These are phyloP conservation scores for Hedya salicella DNA, from an alignment of 2,888 invertebrate genomes.

Conservation along the genomic window DNA sequence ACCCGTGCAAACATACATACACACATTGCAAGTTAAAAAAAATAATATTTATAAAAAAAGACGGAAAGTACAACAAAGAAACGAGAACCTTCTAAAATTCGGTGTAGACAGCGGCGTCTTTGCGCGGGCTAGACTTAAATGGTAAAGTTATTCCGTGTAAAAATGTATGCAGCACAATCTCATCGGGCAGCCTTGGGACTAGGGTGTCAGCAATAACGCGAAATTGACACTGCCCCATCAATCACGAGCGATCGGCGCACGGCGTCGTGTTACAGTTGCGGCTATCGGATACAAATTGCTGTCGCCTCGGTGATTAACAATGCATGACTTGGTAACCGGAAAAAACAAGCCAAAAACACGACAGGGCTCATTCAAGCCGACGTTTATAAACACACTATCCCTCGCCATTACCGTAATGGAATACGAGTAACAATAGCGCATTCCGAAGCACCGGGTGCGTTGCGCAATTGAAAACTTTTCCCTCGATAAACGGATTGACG, in stretches of 20 bases:
- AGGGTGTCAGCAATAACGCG: slow-evolving; percentile 70
- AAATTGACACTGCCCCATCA: slow-evolving; percentile 76
- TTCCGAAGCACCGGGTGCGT: slow-evolving; percentile 53
- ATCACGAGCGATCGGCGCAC: slow-evolving; percentile 72
- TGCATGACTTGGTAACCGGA: slow-evolving; percentile 54
- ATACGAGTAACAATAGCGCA: slow-evolving; percentile 56
- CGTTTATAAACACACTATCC: slow-evolving; percentile 54
- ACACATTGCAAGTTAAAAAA: too few species aligned
- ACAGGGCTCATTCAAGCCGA: slow-evolving; percentile 50
- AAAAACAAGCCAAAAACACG: slow-evolving; percentile 49
- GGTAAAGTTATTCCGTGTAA: slow-evolving; percentile 49
- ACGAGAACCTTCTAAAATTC: not conserved
- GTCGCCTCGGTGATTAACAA: slow-evolving; percentile 72
- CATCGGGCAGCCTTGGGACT: slow-evolving; percentile 57
- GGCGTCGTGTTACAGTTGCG: slow-evolving; percentile 77
- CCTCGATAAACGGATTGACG: slow-evolving; percentile 23
- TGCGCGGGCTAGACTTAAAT: not conserved
- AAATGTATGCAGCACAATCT: slow-evolving; percentile 65
- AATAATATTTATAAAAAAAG: too few species aligned
- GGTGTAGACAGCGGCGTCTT: not conserved
- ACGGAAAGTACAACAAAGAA: slow-evolving; percentile 5
- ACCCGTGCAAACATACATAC: too few species aligned
- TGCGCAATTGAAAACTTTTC: slow-evolving; percentile 54
- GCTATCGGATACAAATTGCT: slow-evolving; percentile 79
- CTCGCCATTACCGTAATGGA: slow-evolving; percentile 55